phyloP scores from a whole-genome alignment of 1,140 invertebrate species.

The Heliothis subflexa region DNA sequence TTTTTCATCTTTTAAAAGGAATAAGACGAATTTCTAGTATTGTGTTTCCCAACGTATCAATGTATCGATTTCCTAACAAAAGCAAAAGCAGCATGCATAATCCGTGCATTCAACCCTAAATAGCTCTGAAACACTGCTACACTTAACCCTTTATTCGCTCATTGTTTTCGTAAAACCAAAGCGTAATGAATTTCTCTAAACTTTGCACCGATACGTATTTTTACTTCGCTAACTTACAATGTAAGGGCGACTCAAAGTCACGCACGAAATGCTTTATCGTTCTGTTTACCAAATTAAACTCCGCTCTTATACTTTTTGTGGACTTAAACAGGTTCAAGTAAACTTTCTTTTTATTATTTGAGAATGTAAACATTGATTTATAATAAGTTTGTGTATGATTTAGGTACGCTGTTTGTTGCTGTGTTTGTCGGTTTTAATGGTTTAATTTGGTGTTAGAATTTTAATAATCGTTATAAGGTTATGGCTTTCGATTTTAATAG shows the following conservation, averaged over 20 bases:
- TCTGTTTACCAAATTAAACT: conserved; percentile 48
- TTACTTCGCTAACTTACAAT: conserved; percentile 12
- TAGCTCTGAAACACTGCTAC: neutral
- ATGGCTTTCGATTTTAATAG: too few species aligned
- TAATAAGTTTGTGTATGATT: neutral
- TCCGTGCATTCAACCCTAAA: conserved; percentile 23
- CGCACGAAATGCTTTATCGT: conserved; percentile 37
- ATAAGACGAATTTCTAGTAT: too few species aligned
- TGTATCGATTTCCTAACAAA: neutral
- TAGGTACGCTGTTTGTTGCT: neutral
- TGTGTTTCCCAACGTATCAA: neutral
- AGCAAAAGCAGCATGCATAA: conserved; percentile 3
- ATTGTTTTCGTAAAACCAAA: conserved; percentile 44
- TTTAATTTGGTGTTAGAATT: neutral
- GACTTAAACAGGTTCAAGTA: conserved; percentile 4
- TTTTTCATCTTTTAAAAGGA: too few species aligned
- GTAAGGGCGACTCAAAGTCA: conserved; percentile 24
- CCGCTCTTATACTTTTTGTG: conserved; percentile 34
- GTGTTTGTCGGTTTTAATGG: neutral
- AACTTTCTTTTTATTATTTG: conserved; percentile 39
- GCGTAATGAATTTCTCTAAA: conserved; percentile 39
- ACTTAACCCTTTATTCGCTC: conserved; percentile 37
- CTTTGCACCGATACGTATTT: conserved; percentile 22
- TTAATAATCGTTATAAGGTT: too few species aligned
- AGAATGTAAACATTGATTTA: conserved; percentile 22